Base-by-base conservation (phyloP, 1,140 invertebrate species). In the Sitophilus oryzae region DNA sequence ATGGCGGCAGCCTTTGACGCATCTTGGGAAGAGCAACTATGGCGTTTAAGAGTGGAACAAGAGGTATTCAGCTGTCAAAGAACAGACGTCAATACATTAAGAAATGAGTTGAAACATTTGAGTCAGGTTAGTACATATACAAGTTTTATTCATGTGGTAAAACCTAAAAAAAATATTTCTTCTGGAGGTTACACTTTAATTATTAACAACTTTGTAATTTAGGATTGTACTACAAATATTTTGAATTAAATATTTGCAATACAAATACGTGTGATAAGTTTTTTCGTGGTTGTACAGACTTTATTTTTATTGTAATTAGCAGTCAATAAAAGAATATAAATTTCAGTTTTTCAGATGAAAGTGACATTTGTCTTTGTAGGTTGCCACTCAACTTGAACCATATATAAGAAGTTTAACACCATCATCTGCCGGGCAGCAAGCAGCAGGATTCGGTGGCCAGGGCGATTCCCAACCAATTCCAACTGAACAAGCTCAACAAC, bases 11-110 rank as follows among this genome's bases (percentile, higher is more conserved):
- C 80, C 0, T 85, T 85, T 57, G 81, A 84, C 56, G 73, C 77
- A 0, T 72, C 80, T 1, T 86, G 83, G 83, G 82, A 85, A 59
- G 82, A 85, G 58, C 82, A 84, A 60, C 66, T 84, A n/a, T 80
- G 81, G 63, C 71, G 82, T 51, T 78, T 86, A 57, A 76, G 82
- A 47, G 74, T 83, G 3, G 83, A 86, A 66, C 82, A 84, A 66
- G 83, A 85, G 56, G 82, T 85, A 10, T 65, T 63, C 45, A 62
- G 63, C 56, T 71, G 68, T 15, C 74, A 85, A 77, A 80, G 83
- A 70, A 82, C 82, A 49, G 82, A 86, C 63, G 80, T 86, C 21
- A 69, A 81, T 36, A 78, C 78, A 15, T 65, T 85, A 48, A 74
- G 79, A 37, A 79, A 78, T 52, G 83, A 86, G 68, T 77, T 84